phyloP scores from a whole-genome alignment of 2,888 invertebrate species.

The Caenorhabditis imperialis region DNA sequence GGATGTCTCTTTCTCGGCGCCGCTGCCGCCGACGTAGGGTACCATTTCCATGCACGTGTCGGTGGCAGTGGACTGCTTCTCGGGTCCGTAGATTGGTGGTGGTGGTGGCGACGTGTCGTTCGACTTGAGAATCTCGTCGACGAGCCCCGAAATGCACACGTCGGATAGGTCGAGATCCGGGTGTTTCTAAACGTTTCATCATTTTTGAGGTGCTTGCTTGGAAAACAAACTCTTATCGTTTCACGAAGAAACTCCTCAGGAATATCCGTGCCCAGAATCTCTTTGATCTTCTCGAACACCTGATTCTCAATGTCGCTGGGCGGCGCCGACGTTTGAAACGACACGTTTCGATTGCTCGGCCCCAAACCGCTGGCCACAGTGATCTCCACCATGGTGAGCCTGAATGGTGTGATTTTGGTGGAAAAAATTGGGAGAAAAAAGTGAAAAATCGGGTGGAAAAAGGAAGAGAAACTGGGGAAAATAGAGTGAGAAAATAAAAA shows the following conservation, averaged over 20 bases:
- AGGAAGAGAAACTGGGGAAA: not conserved
- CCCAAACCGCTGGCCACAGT: not conserved
- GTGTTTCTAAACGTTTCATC: not conserved
- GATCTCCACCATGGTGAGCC: slow-evolving; percentile 15
- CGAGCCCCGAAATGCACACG: no score
- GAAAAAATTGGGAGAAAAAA: not conserved
- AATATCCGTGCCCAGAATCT: not conserved
- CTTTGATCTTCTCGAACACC: not conserved
- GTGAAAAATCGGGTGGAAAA: not conserved
- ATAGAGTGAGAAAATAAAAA: no score
- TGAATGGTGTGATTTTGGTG: no score
- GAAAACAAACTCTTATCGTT: slow-evolving; percentile 8
- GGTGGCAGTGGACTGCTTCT: no score
- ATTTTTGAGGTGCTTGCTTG: not conserved
- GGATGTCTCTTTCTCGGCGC: no score
- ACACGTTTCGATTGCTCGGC: slow-evolving; percentile 10
- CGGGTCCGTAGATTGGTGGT: no score
- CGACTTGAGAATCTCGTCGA: not conserved
- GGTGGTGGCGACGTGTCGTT: no score
- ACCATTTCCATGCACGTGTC: no score
- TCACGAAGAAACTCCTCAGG: not conserved
- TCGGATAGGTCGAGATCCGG: not conserved
- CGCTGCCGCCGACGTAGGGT: no score
- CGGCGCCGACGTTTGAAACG: not conserved
- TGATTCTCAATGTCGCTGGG: not conserved